A percentile compares a stretch with the other conserved stretches of the same genome.
These are phyloP conservation scores for Vultur gryphus DNA, from an alignment of 2,797 vertebrate genomes.

Conservation along the genomic window DNA sequence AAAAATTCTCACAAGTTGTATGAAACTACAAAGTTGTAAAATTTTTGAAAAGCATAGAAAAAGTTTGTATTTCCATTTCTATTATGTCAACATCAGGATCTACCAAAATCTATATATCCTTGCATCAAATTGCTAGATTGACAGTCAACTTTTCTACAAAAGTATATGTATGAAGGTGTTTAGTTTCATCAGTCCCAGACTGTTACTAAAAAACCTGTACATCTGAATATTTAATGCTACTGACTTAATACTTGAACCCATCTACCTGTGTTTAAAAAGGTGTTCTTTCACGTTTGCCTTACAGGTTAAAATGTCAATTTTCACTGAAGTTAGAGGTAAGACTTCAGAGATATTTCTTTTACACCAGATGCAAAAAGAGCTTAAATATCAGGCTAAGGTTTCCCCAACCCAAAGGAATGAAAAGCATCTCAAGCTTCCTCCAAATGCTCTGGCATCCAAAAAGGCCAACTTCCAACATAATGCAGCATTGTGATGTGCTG, in stretches of 20 bases:
- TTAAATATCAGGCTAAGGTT: conserved; percentile 21
- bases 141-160: conserved; percentile 52
- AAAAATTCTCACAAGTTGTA: conserved; percentile 8
- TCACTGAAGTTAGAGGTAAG: conserved; percentile 31
- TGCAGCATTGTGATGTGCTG: conserved; percentile 23
- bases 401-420: conserved; percentile 44
- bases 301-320: conserved; percentile 10
- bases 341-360: neutral
- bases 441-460: conserved; percentile 23
- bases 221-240: conserved; percentile 64
- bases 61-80: conserved; percentile 42
- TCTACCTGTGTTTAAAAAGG: conserved; percentile 50
- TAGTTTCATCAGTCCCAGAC: conserved; percentile 55
- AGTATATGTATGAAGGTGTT: conserved; percentile 48
- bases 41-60: conserved; percentile 63
- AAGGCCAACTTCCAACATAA: conserved; percentile 29
- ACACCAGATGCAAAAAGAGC: conserved; percentile 5
- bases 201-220: conserved; percentile 56
- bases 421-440: conserved; percentile 27
- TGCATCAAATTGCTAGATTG: conserved; percentile 40
- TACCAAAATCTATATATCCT: conserved; percentile 65
- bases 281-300: neutral
- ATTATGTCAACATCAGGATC: conserved; percentile 45
- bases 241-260: conserved; percentile 35
- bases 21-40: conserved; percentile 62